Conservation (phyloP, 1,140 invertebrate genomes). For the Nephila pilipes region DNA sequence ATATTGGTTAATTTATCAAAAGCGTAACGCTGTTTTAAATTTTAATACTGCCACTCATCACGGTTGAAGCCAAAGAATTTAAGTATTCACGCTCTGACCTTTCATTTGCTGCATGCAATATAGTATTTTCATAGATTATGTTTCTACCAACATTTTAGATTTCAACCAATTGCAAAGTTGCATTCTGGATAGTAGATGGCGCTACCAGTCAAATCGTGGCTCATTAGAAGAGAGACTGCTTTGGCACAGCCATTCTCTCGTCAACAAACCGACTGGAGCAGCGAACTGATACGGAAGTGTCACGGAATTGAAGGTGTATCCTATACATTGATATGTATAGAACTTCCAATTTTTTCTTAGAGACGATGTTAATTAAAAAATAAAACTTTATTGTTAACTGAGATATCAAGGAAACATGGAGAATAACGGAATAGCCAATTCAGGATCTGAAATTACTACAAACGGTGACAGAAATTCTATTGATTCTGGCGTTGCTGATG, state of each 20-base stretch:
- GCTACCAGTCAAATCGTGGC: neutral
- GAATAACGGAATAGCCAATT: neutral
- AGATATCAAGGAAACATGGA: neutral
- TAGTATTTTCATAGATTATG: too few species aligned
- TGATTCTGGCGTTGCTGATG: slow-evolving; percentile 29
- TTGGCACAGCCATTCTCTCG: neutral
- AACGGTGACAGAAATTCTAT: slow-evolving; percentile 15
- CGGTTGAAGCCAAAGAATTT: too few species aligned
- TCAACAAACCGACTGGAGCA: neutral
- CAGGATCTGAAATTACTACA: neutral
- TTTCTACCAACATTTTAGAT: slow-evolving; percentile 84
- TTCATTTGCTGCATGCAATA: too few species aligned
- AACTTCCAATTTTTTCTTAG: neutral
- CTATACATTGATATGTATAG: neutral
- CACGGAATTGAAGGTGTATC: neutral
- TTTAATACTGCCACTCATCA: too few species aligned
- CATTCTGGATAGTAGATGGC: neutral
- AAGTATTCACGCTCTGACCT: too few species aligned
- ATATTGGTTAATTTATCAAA: too few species aligned
- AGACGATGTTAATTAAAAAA: neutral
- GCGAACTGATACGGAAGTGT: neutral
- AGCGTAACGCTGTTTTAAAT: too few species aligned
- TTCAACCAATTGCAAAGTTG: neutral
- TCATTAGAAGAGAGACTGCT: neutral
- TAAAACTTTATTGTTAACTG: neutral